phyloP scores from a whole-genome alignment of 2,888 invertebrate species.

The Rhodophaea formosa region DNA sequence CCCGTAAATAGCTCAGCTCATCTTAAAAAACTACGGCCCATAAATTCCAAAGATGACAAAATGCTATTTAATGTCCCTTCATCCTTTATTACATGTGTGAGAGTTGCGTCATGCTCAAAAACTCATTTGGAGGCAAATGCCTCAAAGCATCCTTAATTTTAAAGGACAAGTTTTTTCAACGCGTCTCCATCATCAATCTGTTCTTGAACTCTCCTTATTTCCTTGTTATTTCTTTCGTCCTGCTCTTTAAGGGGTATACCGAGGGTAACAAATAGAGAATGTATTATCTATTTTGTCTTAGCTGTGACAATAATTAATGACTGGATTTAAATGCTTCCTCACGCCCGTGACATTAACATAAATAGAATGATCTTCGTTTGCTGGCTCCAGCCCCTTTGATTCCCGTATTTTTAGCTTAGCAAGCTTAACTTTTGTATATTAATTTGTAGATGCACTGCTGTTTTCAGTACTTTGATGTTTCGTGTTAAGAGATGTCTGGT shows the following conservation, averaged over 20 bases:
- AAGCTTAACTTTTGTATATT: constrained; percentile 71
- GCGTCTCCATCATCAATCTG: constrained; percentile 69
- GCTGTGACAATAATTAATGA: constrained; percentile 80
- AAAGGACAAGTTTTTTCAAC: constrained; percentile 71
- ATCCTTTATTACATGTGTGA: constrained; percentile 56
- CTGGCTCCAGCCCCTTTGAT: constrained; percentile 75
- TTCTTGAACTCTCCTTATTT: constrained; percentile 62
- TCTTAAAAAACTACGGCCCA: constrained; percentile 49
- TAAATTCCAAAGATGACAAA: constrained; percentile 76
- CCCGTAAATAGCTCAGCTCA: constrained; percentile 44
- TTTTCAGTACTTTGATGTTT: constrained; percentile 76
- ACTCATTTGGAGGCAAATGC: constrained; percentile 66
- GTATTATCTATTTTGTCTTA: constrained; percentile 80
- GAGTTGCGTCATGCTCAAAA: constrained; percentile 65
- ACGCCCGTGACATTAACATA: constrained; percentile 81
- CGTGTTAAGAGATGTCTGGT: constrained; percentile 68
- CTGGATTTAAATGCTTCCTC: constrained; percentile 82
- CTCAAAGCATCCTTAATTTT: constrained; percentile 65
- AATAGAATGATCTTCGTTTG: constrained; percentile 78
- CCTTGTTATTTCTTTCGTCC: constrained; percentile 73
- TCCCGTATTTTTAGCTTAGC: constrained; percentile 75
- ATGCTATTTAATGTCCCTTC: constrained; percentile 70
- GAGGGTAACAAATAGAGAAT: constrained; percentile 75
- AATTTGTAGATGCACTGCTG: constrained; percentile 68
- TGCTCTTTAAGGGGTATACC: constrained; percentile 60